Conservation (phyloP, 2,888 invertebrate species). For the Suillia variegata region DNA sequence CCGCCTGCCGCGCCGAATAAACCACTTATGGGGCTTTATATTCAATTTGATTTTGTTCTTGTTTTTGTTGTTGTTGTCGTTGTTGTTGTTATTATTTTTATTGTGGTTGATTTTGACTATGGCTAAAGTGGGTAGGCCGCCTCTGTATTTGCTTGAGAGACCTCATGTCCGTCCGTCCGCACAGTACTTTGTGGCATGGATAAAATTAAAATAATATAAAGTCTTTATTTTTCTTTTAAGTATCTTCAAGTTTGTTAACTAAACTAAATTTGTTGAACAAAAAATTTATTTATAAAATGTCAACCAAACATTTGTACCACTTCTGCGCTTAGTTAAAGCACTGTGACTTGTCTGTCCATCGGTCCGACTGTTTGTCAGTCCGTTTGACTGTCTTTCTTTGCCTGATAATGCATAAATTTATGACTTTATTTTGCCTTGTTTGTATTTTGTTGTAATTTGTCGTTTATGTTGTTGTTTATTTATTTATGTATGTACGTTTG, state of each 20-base stretch:
- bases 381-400: constrained; percentile 6
- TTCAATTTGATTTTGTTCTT: background rate
- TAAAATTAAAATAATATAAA: no score
- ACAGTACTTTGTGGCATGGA: no score
- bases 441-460: constrained; percentile 4
- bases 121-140: background rate
- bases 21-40: background rate
- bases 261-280: no score
- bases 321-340: constrained; percentile 1
- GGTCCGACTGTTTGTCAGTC: constrained; percentile 20
- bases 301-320: background rate
- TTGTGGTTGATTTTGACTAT: background rate
- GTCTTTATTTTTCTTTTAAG: no score
- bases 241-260: no score
- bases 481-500: no score
- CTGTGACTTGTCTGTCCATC: background rate
- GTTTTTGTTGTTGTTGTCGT: background rate
- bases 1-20: background rate
- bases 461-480: background rate
- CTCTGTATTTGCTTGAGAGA: no score
- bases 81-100: background rate
- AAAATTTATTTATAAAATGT: no score
- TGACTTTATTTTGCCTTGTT: constrained; percentile 7
- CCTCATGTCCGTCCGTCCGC: no score
- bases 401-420: constrained; percentile 8